Base-by-base conservation (phyloP, 2,888 invertebrate species). In the Horisme vitalbata region DNA sequence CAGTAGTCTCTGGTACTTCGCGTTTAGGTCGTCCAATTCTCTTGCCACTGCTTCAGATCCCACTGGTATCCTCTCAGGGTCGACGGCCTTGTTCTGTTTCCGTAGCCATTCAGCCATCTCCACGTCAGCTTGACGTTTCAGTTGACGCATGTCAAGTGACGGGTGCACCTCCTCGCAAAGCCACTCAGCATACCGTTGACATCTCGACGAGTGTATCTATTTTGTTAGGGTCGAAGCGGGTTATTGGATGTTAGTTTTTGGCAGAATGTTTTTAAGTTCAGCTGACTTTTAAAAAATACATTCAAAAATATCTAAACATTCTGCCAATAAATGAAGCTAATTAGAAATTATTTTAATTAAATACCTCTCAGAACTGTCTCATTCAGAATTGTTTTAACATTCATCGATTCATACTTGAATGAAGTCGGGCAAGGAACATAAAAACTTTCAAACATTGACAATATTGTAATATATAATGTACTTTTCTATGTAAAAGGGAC, bases 151-250 rank as follows among this genome's bases (percentile, higher is more conserved):
- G 85, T 96, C 96, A 74, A 95, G 79, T 45, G 95, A 95, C 2
- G 96, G 96, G 70, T 95, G 96, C 37, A 94, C 91, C 68, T 96
- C 95, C 70, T 94, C 94, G 79, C 97, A 93, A 58, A 97, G 91
- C 85, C 93, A 93, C 69, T 96, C 96, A 55, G 93, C 92, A 91
- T 95, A 98, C 58, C 94, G 93, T 84, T 95, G 94, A 79, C 96
- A 94, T 73, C 95, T 93, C 76, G 94, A 93, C 80, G 95, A 94
- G 91, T 96, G 95, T 78, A 95, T 95, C 96, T 97, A 93, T 43
- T 79, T 90, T 81, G 77, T 79, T 79, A 75, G 79, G 79, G 55
- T 75, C 71, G 59, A 75, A 76, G 81, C 75, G 85, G 84, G 92
- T 92, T 92, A 92, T 88, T 61, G 62, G 52, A 55, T 63, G 79